These are phyloP conservation scores for Elysia chlorotica DNA, from an alignment of 1,140 invertebrate genomes.

Conservation along the genomic window DNA sequence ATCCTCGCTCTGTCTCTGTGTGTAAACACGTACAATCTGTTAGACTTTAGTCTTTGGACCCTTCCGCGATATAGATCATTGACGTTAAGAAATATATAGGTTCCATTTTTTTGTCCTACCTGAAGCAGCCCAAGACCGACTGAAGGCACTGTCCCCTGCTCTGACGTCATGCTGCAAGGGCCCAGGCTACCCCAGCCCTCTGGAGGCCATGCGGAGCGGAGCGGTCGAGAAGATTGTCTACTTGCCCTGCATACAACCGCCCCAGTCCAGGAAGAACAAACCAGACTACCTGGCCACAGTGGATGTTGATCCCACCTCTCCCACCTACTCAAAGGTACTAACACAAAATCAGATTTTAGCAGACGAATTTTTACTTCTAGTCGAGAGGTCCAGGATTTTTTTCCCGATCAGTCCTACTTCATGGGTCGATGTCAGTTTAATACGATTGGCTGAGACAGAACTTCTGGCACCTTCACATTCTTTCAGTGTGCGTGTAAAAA, in stretches of 20 bases:
- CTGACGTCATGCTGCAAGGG: slow-evolving; percentile 37
- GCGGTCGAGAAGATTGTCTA: slow-evolving; percentile 85
- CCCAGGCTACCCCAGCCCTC: slow-evolving; percentile 66
- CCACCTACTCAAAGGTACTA: slow-evolving; percentile 85
- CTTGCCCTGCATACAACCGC: slow-evolving; percentile 71
- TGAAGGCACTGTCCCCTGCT: slow-evolving; percentile 1
- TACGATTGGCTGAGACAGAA: not conserved
- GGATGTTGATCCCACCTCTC: slow-evolving; percentile 86
- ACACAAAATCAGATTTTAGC: too few species aligned
- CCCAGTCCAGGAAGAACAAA: slow-evolving; percentile 30
- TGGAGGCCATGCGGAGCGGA: slow-evolving; percentile 79
- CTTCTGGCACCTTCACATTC: not conserved
- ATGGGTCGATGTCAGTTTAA: not conserved
- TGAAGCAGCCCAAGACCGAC: slow-evolving; percentile 17
- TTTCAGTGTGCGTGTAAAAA: not conserved
- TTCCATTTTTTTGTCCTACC: not conserved
- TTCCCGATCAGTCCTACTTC: not conserved
- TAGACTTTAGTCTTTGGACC: too few species aligned
- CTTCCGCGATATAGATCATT: too few species aligned
- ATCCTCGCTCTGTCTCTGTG: too few species aligned
- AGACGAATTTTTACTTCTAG: too few species aligned
- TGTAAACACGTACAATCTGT: too few species aligned
- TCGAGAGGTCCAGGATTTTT: not conserved
- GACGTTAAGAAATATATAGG: too few species aligned
- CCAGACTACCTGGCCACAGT: slow-evolving; percentile 89